These are phyloP conservation scores for Auanema freiburgensis DNA, from an alignment of 2,888 invertebrate genomes.

Conservation along the genomic window DNA sequence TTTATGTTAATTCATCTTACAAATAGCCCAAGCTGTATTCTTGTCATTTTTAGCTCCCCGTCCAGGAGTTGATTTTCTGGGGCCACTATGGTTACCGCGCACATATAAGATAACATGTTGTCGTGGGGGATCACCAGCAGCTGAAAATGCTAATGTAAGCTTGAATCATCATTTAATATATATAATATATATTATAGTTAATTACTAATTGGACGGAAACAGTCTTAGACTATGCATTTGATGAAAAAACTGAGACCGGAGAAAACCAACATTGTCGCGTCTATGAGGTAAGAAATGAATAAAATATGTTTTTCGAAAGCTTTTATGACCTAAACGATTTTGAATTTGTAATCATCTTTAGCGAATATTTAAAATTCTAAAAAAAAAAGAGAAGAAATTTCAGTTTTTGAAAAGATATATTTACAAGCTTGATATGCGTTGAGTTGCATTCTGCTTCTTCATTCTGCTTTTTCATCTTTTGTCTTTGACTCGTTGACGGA, in stretches of 20 bases:
- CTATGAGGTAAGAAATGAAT: constrained; percentile 30
- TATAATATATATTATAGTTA: constrained; percentile 22
- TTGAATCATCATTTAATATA: background rate
- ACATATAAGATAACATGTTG: constrained; percentile 52
- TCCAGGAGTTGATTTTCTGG: constrained; percentile 48
- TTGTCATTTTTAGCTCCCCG: constrained; percentile 18
- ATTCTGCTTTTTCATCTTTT: constrained; percentile 8
- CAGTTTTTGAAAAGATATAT: background rate
- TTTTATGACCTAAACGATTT: background rate
- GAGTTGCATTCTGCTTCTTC: background rate
- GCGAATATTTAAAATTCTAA: background rate
- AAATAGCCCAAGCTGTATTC: too few species aligned
- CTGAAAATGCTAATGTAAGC: constrained; percentile 36
- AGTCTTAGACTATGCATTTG: constrained; percentile 51
- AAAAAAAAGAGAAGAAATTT: too few species aligned
- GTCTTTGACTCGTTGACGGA: constrained; percentile 12
- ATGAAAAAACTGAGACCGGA: constrained; percentile 39
- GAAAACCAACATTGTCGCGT: constrained; percentile 45
- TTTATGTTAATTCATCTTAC: too few species aligned
- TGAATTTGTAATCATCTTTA: background rate
- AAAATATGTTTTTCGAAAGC: constrained; percentile 1
- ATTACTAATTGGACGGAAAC: constrained; percentile 53
- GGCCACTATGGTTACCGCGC: constrained; percentile 47
- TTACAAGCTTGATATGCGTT: constrained; percentile 10
- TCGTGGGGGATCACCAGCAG: constrained; percentile 43